Conservation (phyloP, 2,888 invertebrate genomes). For the Dynastes grantii region DNA sequence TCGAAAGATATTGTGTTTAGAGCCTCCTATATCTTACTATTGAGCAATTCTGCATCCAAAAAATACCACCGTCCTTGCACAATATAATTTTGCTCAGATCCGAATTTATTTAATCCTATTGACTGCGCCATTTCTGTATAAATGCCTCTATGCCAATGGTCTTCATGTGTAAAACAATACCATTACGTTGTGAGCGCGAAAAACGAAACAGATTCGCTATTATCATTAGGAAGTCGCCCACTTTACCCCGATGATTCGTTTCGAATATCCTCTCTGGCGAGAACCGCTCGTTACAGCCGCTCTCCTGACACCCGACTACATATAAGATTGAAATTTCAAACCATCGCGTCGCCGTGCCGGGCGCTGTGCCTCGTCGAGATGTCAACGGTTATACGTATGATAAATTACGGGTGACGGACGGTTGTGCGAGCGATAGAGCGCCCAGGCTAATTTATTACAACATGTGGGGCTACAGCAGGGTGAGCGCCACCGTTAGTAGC, state of each 20-base stretch:
- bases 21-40: too few relatives aligned
- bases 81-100: too few relatives aligned
- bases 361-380: constrained; percentile 41
- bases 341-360: constrained; percentile 9
- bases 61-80: too few relatives aligned
- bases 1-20: too few relatives aligned
- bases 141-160: background rate
- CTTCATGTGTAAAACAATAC: too few relatives aligned
- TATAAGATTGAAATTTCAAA: constrained; percentile 59
- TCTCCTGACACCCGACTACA: constrained; percentile 3
- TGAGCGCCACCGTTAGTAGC: background rate
- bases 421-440: constrained; percentile 54
- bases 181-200: too few relatives aligned
- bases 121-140: constrained; percentile 3
- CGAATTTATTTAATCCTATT: background rate
- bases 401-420: constrained; percentile 54
- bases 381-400: constrained; percentile 57
- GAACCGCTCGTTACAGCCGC: constrained; percentile 19
- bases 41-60: too few relatives aligned
- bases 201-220: too few relatives aligned
- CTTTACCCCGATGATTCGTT: background rate
- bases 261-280: constrained; percentile 26
- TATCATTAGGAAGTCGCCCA: too few relatives aligned
- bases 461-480: constrained; percentile 45
- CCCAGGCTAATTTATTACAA: constrained; percentile 57